A percentile compares a stretch with the other conserved stretches of the same genome.
These are phyloP conservation scores for Epinephelus malabaricus DNA, from an alignment of 2,797 vertebrate species.

Conservation along the genomic window DNA sequence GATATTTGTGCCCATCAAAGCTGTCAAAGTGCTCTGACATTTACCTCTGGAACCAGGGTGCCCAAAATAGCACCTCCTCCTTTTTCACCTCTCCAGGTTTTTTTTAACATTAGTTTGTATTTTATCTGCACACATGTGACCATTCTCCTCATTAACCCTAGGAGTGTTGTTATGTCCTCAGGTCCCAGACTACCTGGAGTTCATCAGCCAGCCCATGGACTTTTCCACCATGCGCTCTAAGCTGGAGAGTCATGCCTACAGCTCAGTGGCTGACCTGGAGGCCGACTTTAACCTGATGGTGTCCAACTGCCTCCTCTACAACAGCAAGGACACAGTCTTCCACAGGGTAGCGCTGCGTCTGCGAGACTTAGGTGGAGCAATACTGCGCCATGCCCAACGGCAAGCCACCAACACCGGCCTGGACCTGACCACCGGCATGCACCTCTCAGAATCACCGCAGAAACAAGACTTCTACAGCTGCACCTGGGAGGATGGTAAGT, in stretches of 20 bases:
- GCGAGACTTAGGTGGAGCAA: constrained; percentile 92
- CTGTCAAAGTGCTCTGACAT: no score
- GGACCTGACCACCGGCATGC: constrained; percentile 92
- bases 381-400: constrained; percentile 93
- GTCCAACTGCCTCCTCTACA: constrained; percentile 98
- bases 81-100: neutral
- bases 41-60: no score
- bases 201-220: constrained; percentile 98
- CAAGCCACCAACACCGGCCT: constrained; percentile 94
- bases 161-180: constrained; percentile 59
- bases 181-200: constrained; percentile 99
- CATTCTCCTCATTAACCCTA: neutral
- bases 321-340: constrained; percentile 96
- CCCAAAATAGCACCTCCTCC: neutral
- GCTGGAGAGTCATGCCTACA: constrained; percentile 94
- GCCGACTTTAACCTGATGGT: constrained; percentile 98
- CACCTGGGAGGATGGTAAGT: constrained; percentile 96
- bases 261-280: constrained; percentile 94
- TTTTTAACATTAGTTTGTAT: neutral
- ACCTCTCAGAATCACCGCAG: constrained; percentile 91
- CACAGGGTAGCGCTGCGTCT: constrained; percentile 95
- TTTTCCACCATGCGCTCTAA: constrained; percentile 96
- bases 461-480: constrained; percentile 93
- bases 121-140: neutral
- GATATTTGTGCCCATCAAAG: no score